These are phyloP conservation scores for Allacma fusca DNA, from an alignment of 2,888 invertebrate genomes.

Conservation along the genomic window DNA sequence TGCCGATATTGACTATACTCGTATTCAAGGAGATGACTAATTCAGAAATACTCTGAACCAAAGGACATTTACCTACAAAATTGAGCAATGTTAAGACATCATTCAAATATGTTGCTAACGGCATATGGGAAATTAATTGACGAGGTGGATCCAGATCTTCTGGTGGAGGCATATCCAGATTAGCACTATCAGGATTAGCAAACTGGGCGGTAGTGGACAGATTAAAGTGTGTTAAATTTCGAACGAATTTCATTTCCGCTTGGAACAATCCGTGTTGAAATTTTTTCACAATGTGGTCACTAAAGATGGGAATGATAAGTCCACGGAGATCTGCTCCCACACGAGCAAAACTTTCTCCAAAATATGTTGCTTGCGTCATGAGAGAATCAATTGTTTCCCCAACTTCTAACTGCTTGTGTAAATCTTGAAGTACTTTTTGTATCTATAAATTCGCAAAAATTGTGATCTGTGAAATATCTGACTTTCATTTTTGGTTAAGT, in stretches of 20 bases:
- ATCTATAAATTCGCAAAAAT: too few species aligned
- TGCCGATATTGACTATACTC: conserved; percentile 54
- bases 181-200: conserved; percentile 49
- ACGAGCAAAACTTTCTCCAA: conserved; percentile 60
- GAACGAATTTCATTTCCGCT: conserved; percentile 57
- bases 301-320: too few species aligned
- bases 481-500: too few species aligned
- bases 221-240: conserved; percentile 57
- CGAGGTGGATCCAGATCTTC: conserved; percentile 54
- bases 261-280: conserved; percentile 55
- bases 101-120: conserved; percentile 57
- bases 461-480: too few species aligned
- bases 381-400: conserved; percentile 56
- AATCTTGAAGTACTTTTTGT: conserved; percentile 52
- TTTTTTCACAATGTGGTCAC: conserved; percentile 52
- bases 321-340: conserved; percentile 60
- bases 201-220: conserved; percentile 50
- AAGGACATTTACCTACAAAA: conserved; percentile 56
- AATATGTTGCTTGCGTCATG: conserved; percentile 57
- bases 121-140: conserved; percentile 54
- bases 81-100: conserved; percentile 55
- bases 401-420: conserved; percentile 56
- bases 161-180: conserved; percentile 51
- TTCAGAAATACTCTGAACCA: conserved; percentile 50
- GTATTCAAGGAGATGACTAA: conserved; percentile 52